Percentiles rank a stretch among this genome's conserved stretches.
These are phyloP conservation scores for Acromyrmex heyeri DNA, from an alignment of 1,140 invertebrate genomes.

Conservation along the genomic window DNA sequence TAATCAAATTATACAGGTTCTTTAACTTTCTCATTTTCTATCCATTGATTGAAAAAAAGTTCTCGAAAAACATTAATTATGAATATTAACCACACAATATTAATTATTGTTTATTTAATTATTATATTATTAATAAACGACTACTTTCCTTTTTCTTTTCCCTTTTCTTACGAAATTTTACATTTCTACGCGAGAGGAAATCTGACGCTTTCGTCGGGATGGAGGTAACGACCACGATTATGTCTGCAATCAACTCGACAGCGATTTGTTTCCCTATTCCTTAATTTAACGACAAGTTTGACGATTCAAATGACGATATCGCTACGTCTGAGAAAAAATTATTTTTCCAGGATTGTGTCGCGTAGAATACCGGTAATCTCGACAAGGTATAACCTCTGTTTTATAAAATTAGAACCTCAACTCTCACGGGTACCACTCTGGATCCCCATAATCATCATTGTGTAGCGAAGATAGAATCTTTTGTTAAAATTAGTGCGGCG, in stretches of 20 bases:
- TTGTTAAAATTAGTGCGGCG: slow-evolving; percentile 54
- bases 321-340: slow-evolving; percentile 17
- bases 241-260: slow-evolving; percentile 24
- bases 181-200: background rate
- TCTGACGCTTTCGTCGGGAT: background rate
- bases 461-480: slow-evolving; percentile 58
- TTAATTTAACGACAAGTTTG: slow-evolving; percentile 43
- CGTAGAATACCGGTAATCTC: slow-evolving; percentile 39
- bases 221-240: slow-evolving; percentile 33
- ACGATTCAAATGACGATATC: slow-evolving; percentile 33
- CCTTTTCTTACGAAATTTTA: background rate
- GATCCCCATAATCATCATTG: slow-evolving; percentile 42
- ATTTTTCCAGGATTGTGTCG: background rate
- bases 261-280: background rate
- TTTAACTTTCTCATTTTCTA: background rate
- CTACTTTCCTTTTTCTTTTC: too few species aligned
- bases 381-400: slow-evolving; percentile 42
- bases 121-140: background rate
- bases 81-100: background rate
- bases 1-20: background rate
- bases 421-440: slow-evolving; percentile 13
- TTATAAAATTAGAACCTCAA: slow-evolving; percentile 63
- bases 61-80: slow-evolving; percentile 14
- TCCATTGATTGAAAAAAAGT: background rate
- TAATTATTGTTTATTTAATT: background rate